These are phyloP conservation scores for Tuberolachnus salignus DNA, from an alignment of 2,888 invertebrate genomes.

Conservation along the genomic window DNA sequence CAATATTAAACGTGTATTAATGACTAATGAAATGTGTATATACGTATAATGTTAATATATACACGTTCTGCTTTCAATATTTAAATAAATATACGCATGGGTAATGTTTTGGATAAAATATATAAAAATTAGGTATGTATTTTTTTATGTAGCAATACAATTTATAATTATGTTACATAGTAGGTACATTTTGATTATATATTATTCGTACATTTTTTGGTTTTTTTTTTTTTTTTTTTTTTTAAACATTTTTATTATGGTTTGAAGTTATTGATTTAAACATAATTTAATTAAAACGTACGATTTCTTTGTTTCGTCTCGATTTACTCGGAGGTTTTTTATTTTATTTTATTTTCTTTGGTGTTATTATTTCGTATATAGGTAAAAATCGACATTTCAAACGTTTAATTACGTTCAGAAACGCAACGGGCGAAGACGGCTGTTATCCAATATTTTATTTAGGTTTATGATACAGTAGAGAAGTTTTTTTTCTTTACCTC, in stretches of 20 bases:
- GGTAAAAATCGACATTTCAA: slow-evolving; percentile 40
- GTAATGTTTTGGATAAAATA: too few species aligned
- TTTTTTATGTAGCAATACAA: too few species aligned
- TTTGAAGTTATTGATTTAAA: slow-evolving; percentile 5
- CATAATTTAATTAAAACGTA: slow-evolving; percentile 28
- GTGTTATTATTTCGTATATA: slow-evolving; percentile 7
- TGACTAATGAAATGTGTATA: too few species aligned
- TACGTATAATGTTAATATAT: too few species aligned
- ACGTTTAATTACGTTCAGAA: slow-evolving; percentile 48
- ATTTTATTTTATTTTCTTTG: not conserved
- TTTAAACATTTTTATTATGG: not conserved
- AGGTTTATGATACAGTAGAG: slow-evolving; percentile 40
- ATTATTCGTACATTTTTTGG: too few species aligned
- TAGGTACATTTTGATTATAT: too few species aligned
- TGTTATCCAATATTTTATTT: slow-evolving; percentile 50
- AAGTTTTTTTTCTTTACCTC: slow-evolving; percentile 30
- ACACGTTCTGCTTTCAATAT: too few species aligned
- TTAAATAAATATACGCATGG: too few species aligned
- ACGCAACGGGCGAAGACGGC: slow-evolving; percentile 35
- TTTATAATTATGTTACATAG: too few species aligned
- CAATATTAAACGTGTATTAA: too few species aligned
- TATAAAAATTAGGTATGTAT: too few species aligned
- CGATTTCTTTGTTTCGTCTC: slow-evolving; percentile 7
- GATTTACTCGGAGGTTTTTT: slow-evolving; percentile 4
- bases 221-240: too few species aligned